Percentiles rank a stretch among this genome's conserved stretches.
Evolutionary conservation across 2,797 vertebrate genomes (phyloP).

Genomic region (Melanogrammus aeglefinus): DNA sequence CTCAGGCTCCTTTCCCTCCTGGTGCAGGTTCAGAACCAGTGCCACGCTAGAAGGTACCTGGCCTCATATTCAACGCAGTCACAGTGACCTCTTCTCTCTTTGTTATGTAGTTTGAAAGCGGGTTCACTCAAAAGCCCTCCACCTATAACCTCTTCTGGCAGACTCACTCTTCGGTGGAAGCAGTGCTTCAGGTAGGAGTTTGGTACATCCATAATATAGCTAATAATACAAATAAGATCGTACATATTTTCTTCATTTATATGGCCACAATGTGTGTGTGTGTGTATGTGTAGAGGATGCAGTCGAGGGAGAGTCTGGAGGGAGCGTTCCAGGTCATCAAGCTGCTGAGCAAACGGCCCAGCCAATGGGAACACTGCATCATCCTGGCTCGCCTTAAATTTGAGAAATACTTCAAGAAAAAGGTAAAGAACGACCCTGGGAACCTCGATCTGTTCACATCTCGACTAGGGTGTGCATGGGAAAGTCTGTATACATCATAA

Average conservation of each 20-base stretch:
- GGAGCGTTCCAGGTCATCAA: constrained; percentile 96
- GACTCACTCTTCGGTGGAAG: constrained; percentile 81
- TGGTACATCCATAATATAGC: not conserved
- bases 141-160: constrained; percentile 97
- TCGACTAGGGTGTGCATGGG: not conserved
- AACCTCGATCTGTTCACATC: not conserved
- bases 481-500: not conserved
- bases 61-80: not conserved
- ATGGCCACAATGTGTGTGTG: constrained; percentile 10
- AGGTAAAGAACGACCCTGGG: constrained; percentile 71
- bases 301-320: constrained; percentile 89
- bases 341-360: constrained; percentile 87
- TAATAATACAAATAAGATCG: not conserved
- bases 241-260: not conserved
- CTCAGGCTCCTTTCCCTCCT: not conserved
- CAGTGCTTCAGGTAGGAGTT: constrained; percentile 80
- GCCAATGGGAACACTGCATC: constrained; percentile 87
- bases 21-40: not conserved
- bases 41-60: not conserved
- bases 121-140: constrained; percentile 92
- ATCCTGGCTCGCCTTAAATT: constrained; percentile 90
- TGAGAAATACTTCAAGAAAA: constrained; percentile 98
- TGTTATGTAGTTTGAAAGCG: constrained; percentile 88
- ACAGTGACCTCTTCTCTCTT: constrained; percentile 3
- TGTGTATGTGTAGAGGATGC: constrained; percentile 82